Evolutionary conservation across 2,888 invertebrate genomes (phyloP).

Genomic region (Tiliacea citrago): DNA sequence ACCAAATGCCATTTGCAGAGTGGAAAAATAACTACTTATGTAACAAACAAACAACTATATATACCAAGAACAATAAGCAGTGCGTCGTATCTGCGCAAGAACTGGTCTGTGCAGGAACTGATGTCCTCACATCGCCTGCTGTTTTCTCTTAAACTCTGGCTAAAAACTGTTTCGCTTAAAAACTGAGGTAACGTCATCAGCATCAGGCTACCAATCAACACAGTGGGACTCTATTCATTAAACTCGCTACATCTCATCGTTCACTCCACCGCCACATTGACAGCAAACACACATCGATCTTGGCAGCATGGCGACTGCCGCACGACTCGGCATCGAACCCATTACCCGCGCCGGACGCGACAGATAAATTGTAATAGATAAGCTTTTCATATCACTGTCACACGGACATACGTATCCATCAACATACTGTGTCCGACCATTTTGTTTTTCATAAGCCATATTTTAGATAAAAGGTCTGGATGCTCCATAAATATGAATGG

Average conservation of each 20-base stretch:
- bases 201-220: constrained; percentile 11
- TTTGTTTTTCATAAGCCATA: constrained; percentile 56
- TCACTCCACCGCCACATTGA: constrained; percentile 40
- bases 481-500: constrained; percentile 58
- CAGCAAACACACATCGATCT: constrained; percentile 67
- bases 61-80: too few relatives aligned
- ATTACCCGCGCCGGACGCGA: constrained; percentile 67
- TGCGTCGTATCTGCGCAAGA: too few relatives aligned
- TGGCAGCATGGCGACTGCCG: constrained; percentile 49
- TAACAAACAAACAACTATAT: too few relatives aligned
- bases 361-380: constrained; percentile 71
- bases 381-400: constrained; percentile 65
- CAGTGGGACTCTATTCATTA: background rate
- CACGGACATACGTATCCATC: constrained; percentile 60
- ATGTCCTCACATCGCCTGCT: too few relatives aligned
- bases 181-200: background rate
- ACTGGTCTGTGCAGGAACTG: too few relatives aligned
- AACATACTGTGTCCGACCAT: constrained; percentile 11
- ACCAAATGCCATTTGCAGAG: too few relatives aligned
- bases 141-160: background rate
- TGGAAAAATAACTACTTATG: too few relatives aligned
- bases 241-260: constrained; percentile 25
- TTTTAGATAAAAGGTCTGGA: constrained; percentile 65
- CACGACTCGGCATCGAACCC: constrained; percentile 63
- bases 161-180: background rate